Conservation (phyloP, 2,888 invertebrate species). For the Incurvaria masculella region DNA sequence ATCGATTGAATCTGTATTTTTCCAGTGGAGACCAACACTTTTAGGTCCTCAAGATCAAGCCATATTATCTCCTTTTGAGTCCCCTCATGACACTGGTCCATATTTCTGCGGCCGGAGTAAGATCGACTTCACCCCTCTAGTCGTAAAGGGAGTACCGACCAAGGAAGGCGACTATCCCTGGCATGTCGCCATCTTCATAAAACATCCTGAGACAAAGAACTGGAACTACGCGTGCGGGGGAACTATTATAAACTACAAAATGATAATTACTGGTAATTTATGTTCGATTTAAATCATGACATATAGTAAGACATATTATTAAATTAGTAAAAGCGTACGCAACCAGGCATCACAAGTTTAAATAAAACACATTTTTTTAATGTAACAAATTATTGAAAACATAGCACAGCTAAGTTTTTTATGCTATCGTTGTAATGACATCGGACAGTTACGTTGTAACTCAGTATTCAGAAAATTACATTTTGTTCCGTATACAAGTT, state of each 20-base stretch:
- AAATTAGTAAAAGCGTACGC: no score
- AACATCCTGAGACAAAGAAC: constrained; percentile 27
- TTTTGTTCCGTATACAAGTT: no score
- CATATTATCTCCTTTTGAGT: neutral
- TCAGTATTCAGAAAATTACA: no score
- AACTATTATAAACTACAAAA: constrained; percentile 25
- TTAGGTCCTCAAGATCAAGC: neutral
- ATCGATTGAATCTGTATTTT: no score
- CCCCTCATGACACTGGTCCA: neutral
- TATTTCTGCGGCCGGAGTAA: neutral
- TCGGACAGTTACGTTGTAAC: no score
- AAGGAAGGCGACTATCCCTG: constrained; percentile 27
- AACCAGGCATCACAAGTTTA: no score
- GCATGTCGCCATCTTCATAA: constrained; percentile 36
- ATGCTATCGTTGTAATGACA: no score
- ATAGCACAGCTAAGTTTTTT: no score
- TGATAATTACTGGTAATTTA: constrained; percentile 32
- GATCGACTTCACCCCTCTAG: neutral
- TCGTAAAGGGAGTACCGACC: neutral
- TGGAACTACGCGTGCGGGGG: constrained; percentile 43
- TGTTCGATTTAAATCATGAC: no score
- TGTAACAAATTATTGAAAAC: no score
- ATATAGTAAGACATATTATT: no score
- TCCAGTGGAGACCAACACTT: neutral
- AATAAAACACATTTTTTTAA: no score